phyloP scores from a whole-genome alignment of 2,888 invertebrate genomes.

The Diarsia rubi region DNA sequence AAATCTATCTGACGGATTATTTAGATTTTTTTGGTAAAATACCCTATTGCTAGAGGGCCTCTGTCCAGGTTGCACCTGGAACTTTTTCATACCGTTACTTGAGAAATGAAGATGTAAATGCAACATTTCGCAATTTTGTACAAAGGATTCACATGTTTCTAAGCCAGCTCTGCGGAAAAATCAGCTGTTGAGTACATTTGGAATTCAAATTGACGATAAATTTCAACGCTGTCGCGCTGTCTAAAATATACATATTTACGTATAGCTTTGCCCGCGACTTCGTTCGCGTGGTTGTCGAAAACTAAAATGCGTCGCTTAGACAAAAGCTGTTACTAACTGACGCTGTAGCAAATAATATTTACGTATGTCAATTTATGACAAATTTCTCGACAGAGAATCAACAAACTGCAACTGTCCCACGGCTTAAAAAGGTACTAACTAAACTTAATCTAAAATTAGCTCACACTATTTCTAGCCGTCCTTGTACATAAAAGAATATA shows the following conservation, averaged over 20 bases:
- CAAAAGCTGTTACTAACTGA: too few species aligned
- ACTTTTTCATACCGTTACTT: background rate
- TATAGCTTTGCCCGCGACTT: too few species aligned
- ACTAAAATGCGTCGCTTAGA: too few species aligned
- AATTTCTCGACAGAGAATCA: background rate
- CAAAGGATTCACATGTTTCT: background rate
- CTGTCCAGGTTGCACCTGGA: background rate
- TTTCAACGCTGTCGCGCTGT: too few species aligned
- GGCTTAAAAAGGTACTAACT: background rate
- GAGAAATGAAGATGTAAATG: background rate
- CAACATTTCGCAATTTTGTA: background rate
- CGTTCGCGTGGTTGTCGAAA: too few species aligned
- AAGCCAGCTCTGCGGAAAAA: background rate
- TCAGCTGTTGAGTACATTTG: background rate
- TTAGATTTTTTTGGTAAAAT: too few species aligned
- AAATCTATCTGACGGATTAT: too few species aligned
- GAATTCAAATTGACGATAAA: background rate
- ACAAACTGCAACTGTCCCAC: background rate
- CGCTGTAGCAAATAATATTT: too few species aligned
- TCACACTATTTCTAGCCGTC: background rate
- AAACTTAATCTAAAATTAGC: constrained; percentile 13
- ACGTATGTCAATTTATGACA: background rate
- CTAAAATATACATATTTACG: too few species aligned
- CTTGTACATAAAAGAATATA: constrained; percentile 30
- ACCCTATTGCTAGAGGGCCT: too few species aligned